Conservation (phyloP, 2,888 invertebrate genomes). For the Lasioglossum morio region DNA sequence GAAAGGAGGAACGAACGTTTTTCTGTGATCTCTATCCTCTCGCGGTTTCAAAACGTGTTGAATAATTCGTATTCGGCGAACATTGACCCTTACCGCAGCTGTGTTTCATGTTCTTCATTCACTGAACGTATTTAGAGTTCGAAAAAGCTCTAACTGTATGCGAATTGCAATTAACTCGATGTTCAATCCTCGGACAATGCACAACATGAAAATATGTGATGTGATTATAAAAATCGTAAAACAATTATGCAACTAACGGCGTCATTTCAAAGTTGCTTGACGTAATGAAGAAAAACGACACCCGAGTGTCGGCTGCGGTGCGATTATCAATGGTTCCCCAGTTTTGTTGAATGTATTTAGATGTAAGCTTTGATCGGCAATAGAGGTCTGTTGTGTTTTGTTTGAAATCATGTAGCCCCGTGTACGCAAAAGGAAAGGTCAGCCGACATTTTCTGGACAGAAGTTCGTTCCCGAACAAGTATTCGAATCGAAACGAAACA, state of each 20-base stretch:
- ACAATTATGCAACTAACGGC: neutral
- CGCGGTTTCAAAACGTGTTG: constrained; percentile 68
- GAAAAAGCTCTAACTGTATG: neutral
- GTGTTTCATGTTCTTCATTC: constrained; percentile 23
- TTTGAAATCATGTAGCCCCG: constrained; percentile 57
- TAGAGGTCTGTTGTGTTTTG: constrained; percentile 74
- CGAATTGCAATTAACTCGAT: neutral
- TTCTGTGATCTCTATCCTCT: constrained; percentile 70
- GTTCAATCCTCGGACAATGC: neutral
- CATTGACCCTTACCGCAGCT: constrained; percentile 75
- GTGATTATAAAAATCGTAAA: neutral
- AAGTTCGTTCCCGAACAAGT: neutral
- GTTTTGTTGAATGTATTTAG: constrained; percentile 78
- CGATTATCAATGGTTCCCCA: constrained; percentile 72
- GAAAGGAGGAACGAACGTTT: constrained; percentile 46
- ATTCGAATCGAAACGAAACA: constrained; percentile 5
- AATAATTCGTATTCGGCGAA: constrained; percentile 63
- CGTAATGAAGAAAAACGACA: neutral
- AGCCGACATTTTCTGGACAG: constrained; percentile 42
- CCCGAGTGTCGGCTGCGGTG: constrained; percentile 67
- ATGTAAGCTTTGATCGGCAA: constrained; percentile 73
- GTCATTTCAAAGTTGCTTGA: neutral
- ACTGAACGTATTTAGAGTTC: neutral
- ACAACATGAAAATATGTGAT: neutral
- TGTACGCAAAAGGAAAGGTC: constrained; percentile 30